phyloP scores from a whole-genome alignment of 2,113 vertebrate species.

The Australoheros scitulus region DNA sequence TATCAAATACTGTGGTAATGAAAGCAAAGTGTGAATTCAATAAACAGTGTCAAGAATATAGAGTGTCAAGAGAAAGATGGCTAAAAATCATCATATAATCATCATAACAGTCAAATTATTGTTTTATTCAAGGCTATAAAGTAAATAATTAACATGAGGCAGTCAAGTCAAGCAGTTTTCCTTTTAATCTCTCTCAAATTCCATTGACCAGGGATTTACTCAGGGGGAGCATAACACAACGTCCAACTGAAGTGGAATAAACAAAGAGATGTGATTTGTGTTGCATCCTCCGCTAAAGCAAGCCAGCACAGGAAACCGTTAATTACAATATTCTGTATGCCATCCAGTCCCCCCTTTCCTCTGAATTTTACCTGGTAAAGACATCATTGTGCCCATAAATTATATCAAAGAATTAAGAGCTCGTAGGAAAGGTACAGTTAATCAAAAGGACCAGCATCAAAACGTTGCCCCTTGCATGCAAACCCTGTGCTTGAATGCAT shows the following conservation, averaged over 20 bases:
- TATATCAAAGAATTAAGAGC: not conserved
- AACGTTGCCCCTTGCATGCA: not conserved
- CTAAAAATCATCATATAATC: not conserved
- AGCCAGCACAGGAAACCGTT: constrained; percentile 8
- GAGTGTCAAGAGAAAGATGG: not conserved
- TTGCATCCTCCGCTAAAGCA: not conserved
- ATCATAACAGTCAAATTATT: not conserved
- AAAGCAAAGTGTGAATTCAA: not conserved
- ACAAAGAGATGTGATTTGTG: not conserved
- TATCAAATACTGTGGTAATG: not conserved
- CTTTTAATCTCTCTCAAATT: not conserved
- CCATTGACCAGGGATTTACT: not conserved
- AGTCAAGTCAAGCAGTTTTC: not conserved
- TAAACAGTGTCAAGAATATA: not conserved
- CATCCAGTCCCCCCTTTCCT: not conserved
- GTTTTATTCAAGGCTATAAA: not conserved
- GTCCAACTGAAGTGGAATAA: constrained; percentile 11
- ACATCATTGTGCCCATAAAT: not conserved
- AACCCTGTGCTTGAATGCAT: constrained; percentile 9
- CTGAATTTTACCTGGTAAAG: not conserved
- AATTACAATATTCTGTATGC: constrained; percentile 3
- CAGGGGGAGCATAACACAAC: not conserved
- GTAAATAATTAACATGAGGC: not conserved
- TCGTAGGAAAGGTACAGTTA: not conserved
- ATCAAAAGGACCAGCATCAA: not conserved